Base-by-base conservation (phyloP, 2,797 vertebrate genomes). In the Enteromius afrohamiltoni region DNA sequence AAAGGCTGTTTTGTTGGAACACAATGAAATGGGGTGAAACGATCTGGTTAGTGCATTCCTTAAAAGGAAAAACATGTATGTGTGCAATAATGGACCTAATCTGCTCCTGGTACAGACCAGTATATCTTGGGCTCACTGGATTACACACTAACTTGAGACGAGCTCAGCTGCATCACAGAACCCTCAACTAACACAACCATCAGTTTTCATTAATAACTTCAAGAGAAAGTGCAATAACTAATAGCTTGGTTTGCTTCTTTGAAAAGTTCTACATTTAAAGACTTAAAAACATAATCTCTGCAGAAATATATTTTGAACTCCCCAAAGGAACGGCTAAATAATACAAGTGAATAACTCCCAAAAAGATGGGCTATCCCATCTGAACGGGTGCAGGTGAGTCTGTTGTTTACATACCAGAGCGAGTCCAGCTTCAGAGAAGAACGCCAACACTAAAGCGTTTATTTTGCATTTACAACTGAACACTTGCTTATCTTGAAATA, bases 371-470 rank as follows among this genome's bases (percentile, higher is more conserved):
- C 23, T 60, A 64, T n/a, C 17, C 19, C 64, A 37, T 79, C 60
- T 3, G 14, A 58, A 67, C 8, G 49, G 65, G 29, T 69, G 81
- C 62, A 76, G 73, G 73, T 83, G 62, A 55, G 62, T 42, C 2
- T 31, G 69, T 81, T 75, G 73, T 83, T 83, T 77, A 83, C 82
- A 49, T 83, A 83, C 82, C 82, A 65, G 53, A 45, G 26, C 26
- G 49, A 82, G 71, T 4, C 60, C 60, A 40, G 23, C 23, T 67
- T 42, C 55, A 17, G 40, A 23, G 4, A 71, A 19, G 53, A 47
- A 34, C 26, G 26, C 2, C 6, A 21, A 11, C 13, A 49, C 9
- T 11, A 8, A 11, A 17, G 8, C 26, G 7, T 34, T 65, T 65
- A 29, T 65, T 70, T 16, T 71, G 19, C 26, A 21, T 64, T 74